phyloP scores from a whole-genome alignment of 2,888 invertebrate species.

The Periphyllus acericola region DNA sequence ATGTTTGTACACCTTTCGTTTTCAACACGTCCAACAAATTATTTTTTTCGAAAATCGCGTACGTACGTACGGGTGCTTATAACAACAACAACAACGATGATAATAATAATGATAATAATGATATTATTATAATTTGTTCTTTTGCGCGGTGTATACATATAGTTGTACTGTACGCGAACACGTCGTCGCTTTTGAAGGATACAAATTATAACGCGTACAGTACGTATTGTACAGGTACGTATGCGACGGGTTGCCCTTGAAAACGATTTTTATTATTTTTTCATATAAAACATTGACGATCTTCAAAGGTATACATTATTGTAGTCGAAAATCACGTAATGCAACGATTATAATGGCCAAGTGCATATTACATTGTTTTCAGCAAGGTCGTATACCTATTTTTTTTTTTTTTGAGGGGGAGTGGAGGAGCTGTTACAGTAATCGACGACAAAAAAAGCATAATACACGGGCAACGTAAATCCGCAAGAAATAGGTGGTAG shows the following conservation, averaged over 20 bases:
- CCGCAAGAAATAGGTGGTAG: not conserved
- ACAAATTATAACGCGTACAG: not conserved
- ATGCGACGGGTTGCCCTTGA: constrained; percentile 34
- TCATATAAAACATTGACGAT: not conserved
- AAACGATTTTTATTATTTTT: constrained; percentile 12
- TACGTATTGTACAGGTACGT: not conserved
- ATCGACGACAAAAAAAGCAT: not conserved
- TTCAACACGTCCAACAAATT: not conserved
- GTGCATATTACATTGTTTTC: not conserved
- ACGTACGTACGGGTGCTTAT: not conserved
- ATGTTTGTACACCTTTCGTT: not conserved
- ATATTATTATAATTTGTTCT: no score
- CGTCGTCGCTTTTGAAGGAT: not conserved
- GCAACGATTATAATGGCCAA: not conserved
- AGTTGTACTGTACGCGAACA: no score
- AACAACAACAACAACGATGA: not conserved
- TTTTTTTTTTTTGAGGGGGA: not conserved
- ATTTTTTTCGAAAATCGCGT: not conserved
- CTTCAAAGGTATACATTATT: not conserved
- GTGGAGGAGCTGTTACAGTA: not conserved
- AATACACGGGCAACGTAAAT: not conserved
- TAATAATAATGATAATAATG: no score
- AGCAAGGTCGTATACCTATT: not conserved
- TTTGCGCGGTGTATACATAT: not conserved
- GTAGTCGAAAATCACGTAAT: not conserved